Conservation (phyloP, 1,140 invertebrate genomes). For the Drosophila lowei region DNA sequence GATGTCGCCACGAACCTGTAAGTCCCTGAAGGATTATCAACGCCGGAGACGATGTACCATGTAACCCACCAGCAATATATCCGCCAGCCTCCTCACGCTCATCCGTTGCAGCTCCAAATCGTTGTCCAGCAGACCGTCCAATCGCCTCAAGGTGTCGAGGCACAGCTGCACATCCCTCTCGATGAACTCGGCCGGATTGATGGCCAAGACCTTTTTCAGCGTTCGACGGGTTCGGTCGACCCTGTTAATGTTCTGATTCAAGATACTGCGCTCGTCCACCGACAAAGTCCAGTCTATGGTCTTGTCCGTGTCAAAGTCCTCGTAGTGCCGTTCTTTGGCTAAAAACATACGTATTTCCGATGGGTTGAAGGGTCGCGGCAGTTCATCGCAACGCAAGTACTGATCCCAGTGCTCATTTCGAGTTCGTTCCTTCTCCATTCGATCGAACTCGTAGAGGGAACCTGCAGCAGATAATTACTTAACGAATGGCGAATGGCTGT, state of each 20-base stretch:
- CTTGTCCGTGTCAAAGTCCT: slow-evolving; percentile 21
- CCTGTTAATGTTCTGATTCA: slow-evolving; percentile 53
- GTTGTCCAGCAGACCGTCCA: slow-evolving; percentile 52
- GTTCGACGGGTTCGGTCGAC: slow-evolving; percentile 14
- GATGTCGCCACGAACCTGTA: slow-evolving; percentile 42
- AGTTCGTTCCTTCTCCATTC: slow-evolving; percentile 18
- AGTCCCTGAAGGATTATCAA: background rate
- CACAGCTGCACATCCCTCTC: slow-evolving; percentile 33
- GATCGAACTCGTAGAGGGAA: background rate
- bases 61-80: slow-evolving; percentile 42
- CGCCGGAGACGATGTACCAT: background rate
- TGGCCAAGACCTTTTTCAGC: background rate
- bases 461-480: slow-evolving; percentile 2
- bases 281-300: slow-evolving; percentile 60
- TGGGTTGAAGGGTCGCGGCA: slow-evolving; percentile 55
- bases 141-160: slow-evolving; percentile 22
- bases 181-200: slow-evolving; percentile 42
- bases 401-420: slow-evolving; percentile 43
- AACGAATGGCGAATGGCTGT: background rate
- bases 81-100: background rate
- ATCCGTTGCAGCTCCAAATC: slow-evolving; percentile 41
- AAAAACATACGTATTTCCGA: slow-evolving; percentile 60
- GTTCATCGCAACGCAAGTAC: slow-evolving; percentile 52
- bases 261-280: slow-evolving; percentile 56
- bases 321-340: slow-evolving; percentile 34